phyloP scores from a whole-genome alignment of 2,797 vertebrate species.

The Peromyscus melanophrys region DNA sequence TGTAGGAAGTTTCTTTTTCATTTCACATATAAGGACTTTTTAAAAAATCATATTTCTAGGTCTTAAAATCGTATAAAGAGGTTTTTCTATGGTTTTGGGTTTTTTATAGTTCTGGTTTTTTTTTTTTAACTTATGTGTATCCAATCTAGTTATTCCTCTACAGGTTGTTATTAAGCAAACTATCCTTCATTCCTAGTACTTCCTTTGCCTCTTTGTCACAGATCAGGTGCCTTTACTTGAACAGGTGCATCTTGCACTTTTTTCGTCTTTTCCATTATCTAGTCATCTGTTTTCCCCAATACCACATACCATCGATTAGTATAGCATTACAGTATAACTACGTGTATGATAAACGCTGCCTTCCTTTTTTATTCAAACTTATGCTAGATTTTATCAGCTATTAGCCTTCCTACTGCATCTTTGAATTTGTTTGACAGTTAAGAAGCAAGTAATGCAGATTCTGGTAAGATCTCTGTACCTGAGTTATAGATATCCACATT shows the following conservation, averaged over 20 bases:
- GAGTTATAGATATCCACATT: not conserved
- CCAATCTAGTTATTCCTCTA: not conserved
- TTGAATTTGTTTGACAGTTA: not conserved
- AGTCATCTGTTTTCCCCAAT: not conserved
- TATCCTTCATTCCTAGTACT: not conserved
- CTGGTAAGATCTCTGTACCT: not conserved
- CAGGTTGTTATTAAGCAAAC: not conserved
- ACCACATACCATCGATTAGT: not conserved
- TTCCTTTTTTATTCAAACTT: not conserved
- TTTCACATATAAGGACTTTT: not conserved
- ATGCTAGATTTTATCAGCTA: not conserved
- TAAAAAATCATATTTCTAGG: not conserved
- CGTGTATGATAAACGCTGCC: accelerated
- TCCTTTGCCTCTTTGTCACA: not conserved
- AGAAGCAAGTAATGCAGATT: not conserved
- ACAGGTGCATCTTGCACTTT: too few relatives aligned
- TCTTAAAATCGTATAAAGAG: not conserved
- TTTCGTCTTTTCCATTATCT: too few relatives aligned
- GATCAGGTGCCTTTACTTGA: not conserved
- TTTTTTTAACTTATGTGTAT: too few relatives aligned
- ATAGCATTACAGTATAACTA: not conserved
- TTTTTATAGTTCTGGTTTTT: not conserved
- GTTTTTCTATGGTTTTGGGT: not conserved
- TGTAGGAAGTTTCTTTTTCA: not conserved
- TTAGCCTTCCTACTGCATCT: not conserved